phyloP scores from a whole-genome alignment of 2,113 vertebrate species.

The Onychostoma macrolepis region DNA sequence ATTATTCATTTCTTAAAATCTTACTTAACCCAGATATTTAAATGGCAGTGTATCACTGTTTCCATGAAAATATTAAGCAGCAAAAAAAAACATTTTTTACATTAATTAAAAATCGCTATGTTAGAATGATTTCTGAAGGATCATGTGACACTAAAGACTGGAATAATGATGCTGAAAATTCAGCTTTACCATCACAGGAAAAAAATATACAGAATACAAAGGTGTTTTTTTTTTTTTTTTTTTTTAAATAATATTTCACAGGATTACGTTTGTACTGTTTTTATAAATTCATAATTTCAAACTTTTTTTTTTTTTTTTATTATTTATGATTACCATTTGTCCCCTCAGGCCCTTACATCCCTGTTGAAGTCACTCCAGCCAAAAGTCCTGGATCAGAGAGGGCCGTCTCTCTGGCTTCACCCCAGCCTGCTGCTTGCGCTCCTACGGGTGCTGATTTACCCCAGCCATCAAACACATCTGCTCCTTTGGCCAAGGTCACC shows the following conservation, averaged over 20 bases:
- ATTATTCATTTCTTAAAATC: no score
- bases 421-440: constrained; percentile 82
- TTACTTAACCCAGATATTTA: no score
- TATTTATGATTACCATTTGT: background rate
- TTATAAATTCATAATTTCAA: background rate
- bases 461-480: constrained; percentile 81
- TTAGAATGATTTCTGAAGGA: background rate
- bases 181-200: background rate
- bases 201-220: background rate
- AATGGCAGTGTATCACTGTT: no score
- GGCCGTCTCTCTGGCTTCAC: constrained; percentile 71
- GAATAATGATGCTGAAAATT: background rate
- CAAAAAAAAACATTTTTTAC: background rate
- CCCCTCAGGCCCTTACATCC: constrained; percentile 53
- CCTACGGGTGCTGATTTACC: constrained; percentile 85
- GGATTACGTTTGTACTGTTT: background rate
- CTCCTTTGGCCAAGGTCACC: constrained; percentile 54
- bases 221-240: background rate
- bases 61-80: background rate
- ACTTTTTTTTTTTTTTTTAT: background rate
- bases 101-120: background rate
- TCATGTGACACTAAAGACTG: background rate
- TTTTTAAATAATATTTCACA: background rate
- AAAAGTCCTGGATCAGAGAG: constrained; percentile 73
- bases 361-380: constrained; percentile 77